Evolutionary conservation across 2,113 vertebrate genomes (phyloP).

Genomic region (Todiramphus saurophagus): DNA sequence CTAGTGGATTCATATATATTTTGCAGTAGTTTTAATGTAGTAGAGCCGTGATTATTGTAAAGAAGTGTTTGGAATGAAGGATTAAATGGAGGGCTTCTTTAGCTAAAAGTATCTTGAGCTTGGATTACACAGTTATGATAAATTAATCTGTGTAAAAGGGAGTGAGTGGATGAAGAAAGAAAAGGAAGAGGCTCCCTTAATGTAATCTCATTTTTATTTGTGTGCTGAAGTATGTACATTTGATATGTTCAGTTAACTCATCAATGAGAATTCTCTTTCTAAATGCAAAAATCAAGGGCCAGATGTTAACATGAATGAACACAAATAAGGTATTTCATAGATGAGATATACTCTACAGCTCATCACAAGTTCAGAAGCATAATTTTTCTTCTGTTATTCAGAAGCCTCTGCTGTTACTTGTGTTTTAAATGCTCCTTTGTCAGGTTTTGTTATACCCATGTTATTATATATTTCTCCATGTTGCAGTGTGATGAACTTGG

Average conservation of each 20-base stretch:
- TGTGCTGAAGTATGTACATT: background rate
- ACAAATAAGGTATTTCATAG: background rate
- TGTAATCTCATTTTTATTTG: background rate
- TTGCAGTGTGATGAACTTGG: slow-evolving; percentile 95
- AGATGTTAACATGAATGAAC: background rate
- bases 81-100: background rate
- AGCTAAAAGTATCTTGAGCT: background rate
- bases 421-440: background rate
- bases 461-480: background rate
- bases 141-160: background rate
- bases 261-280: background rate
- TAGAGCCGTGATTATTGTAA: background rate
- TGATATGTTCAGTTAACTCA: background rate
- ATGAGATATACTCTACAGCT: background rate
- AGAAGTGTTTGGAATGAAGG: background rate
- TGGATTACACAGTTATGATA: background rate
- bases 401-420: background rate
- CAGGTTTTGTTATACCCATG: background rate
- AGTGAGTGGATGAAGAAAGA: background rate
- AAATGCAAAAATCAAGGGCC: background rate
- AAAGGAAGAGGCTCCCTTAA: background rate
- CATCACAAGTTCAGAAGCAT: background rate
- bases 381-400: background rate
- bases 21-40: background rate
- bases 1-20: background rate